Conservation (phyloP, 2,888 invertebrate species). For the Saturnia pavonia region DNA sequence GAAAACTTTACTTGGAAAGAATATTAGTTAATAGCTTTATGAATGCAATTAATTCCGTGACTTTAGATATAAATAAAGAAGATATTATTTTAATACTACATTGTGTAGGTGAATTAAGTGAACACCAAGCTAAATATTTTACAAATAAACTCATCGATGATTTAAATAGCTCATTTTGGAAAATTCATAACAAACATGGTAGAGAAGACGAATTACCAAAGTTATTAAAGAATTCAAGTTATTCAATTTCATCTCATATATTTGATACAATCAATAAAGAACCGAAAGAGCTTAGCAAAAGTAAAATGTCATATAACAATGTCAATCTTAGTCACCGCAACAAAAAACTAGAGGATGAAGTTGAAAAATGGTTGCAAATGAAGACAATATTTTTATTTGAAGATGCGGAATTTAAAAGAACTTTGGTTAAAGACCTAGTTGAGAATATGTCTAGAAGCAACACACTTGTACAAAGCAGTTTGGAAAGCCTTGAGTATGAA, state of each 20-base stretch:
- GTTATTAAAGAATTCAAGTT: not conserved
- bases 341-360: slow-evolving; percentile 1
- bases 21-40: not conserved
- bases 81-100: slow-evolving; percentile 17
- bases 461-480: not conserved
- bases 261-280: not conserved
- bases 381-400: not conserved
- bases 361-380: not conserved
- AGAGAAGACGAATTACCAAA: not conserved
- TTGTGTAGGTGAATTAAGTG: slow-evolving; percentile 1
- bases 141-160: slow-evolving; percentile 21
- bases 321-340: not conserved
- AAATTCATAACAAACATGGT: not conserved
- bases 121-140: slow-evolving; percentile 12
- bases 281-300: not conserved
- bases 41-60: not conserved
- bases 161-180: slow-evolving; percentile 17
- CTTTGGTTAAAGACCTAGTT: not conserved
- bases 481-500: not conserved
- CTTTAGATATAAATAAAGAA: slow-evolving; percentile 11
- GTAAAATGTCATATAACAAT: not conserved
- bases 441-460: not conserved
- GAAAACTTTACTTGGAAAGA: not conserved
- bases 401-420: not conserved
- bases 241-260: not conserved